Conservation (phyloP, 2,888 invertebrate species). For the Morpho achilles region DNA sequence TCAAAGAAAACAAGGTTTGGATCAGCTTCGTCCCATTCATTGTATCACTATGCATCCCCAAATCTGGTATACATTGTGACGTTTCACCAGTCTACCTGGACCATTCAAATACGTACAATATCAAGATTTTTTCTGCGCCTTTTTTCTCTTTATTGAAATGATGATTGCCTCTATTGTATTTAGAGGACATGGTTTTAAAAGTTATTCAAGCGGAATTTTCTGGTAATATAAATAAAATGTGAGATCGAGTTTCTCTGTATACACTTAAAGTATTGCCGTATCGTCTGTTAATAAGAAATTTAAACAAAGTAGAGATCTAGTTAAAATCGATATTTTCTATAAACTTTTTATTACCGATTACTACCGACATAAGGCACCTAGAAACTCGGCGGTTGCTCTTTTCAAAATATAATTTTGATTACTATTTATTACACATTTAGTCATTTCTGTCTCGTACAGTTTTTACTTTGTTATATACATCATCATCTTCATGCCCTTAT, state of each 20-base stretch:
- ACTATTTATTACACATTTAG: not conserved
- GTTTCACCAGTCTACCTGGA: slow-evolving; percentile 54
- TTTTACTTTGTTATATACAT: too few species aligned
- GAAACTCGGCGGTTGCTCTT: not conserved
- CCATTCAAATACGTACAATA: slow-evolving; percentile 18
- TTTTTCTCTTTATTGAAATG: slow-evolving; percentile 6
- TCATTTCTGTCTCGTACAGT: too few species aligned
- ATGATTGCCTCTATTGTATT: slow-evolving; percentile 20
- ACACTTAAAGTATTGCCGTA: too few species aligned
- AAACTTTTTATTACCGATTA: too few species aligned
- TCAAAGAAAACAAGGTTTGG: slow-evolving; percentile 34
- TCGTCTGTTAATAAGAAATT: too few species aligned
- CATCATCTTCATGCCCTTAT: too few species aligned
- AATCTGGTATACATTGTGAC: slow-evolving; percentile 32
- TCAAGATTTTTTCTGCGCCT: slow-evolving; percentile 30
- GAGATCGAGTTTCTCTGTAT: too few species aligned
- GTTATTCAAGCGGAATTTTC: not conserved
- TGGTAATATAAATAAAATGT: too few species aligned
- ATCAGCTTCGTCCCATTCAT: slow-evolving; percentile 41
- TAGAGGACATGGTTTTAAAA: not conserved
- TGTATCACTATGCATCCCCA: slow-evolving; percentile 31
- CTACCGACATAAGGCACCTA: not conserved
- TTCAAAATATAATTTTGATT: not conserved
- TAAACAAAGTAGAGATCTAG: too few species aligned
- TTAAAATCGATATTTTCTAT: too few species aligned